Evolutionary conservation across 2,113 vertebrate species (phyloP), one percentile per base, ranked within the genome.

Genomic region (Amphiprion ocellaris): DNA sequence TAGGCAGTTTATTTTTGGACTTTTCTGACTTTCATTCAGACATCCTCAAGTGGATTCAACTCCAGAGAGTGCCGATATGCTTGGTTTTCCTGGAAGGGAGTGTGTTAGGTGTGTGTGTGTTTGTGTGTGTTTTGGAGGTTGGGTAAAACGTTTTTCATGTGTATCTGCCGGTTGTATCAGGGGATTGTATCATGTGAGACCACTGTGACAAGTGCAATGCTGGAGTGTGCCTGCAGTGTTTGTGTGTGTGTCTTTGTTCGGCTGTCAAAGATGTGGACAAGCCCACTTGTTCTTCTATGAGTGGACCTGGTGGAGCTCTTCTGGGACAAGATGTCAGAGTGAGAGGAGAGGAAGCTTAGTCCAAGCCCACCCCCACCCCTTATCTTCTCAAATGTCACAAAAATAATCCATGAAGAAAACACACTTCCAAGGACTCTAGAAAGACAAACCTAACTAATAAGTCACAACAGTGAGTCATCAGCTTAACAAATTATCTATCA

Each of bases 231-330:
- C 41, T 10, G 63, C 19, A 1, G 4, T 37, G 33, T 37, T 7
- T 70, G 46, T 73, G 76, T 73, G 76, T 55, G 81, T 74, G 85
- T 62, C 77, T 77, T 59, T 47, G 74, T 65, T 50, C 55, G 2
- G 53, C 80, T 85, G 84, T 90, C 85, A 88, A 69, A 85, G 84
- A 84, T 70, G 70, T 30, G 82, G 87, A 90, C 81, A 83, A 55
- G 64, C 80, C 23, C 72, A 74, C 85, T 82, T 79, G 82, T 84
- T 91, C 82, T 76, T 89, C 86, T 81, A 77, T 83, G 83, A 87
- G 74, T 46, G 55, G 81, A 82, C 80, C 71, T 33, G 69, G 53
- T 39, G 44, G 69, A 78, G 74, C 72, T 86, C 88, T 61, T 0
- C 73, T 37, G 87, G 88, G 84, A 89, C 7, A 11, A 0, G 1